phyloP scores from a whole-genome alignment of 2,113 vertebrate genomes.

The Phyllostomus hastatus region DNA sequence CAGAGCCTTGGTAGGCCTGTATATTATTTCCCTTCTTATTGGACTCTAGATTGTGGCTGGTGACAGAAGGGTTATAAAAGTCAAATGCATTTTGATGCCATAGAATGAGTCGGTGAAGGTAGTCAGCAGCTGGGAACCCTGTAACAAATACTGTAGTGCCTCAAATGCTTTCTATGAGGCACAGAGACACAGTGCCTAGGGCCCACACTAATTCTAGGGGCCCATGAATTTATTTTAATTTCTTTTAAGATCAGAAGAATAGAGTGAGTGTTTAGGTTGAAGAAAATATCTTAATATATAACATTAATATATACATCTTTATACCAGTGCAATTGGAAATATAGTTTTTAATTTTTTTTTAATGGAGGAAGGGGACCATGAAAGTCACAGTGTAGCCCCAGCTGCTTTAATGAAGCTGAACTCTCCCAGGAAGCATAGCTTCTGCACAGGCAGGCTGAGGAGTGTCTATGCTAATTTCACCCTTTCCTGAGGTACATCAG shows the following conservation, averaged over 20 bases:
- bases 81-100: neutral
- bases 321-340: neutral
- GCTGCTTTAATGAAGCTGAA: neutral
- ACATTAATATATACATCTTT: neutral
- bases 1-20: neutral
- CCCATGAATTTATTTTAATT: neutral
- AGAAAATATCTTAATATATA: neutral
- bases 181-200: neutral
- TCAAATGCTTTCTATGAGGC: neutral
- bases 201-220: neutral
- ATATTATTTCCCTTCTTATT: neutral
- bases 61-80: neutral
- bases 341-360: neutral
- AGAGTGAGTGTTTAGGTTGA: neutral
- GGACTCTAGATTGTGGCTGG: neutral
- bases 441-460: neutral
- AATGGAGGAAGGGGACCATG: neutral
- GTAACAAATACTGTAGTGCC: neutral
- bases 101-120: neutral
- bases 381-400: neutral
- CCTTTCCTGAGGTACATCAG: neutral
- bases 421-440: neutral
- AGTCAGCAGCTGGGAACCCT: neutral
- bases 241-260: conserved; percentile 12
- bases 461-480: neutral